Base-by-base conservation (phyloP, 92 coral and sea anemone species). In the Isaurus tuberculatus region DNA sequence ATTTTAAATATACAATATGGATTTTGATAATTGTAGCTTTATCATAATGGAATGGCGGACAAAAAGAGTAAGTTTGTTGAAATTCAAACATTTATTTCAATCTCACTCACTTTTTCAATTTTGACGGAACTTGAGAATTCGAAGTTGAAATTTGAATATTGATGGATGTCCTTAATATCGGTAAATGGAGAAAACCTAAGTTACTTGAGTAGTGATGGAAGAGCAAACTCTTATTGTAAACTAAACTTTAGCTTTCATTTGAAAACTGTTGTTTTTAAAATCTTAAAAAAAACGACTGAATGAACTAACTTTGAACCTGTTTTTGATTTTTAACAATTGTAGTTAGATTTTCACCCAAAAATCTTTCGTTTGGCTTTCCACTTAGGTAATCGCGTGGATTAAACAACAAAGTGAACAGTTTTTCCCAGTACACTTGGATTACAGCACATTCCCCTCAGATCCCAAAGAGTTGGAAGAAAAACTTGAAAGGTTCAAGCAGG, bases 371-470 rank as follows among this genome's bases (percentile, higher is more conserved):
- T 32, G 29, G 9, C 6, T 63, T n/a, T 8, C 10, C 0, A 69
- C 8, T 27, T 36, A 97, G 98, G 98, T 97, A 1, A 97, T 97
- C 33, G 83, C 97, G 40, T 97, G 99, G 99, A 92, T 97, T 64
- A 92, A 97, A 72, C 92, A 90, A 75, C 99, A 97, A 37, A 97
- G 99, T 81, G 99, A 97, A 37, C 91, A 93, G 90, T 97, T 94
- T 80, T 97, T 97, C 69, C 99, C 98, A 27, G 99, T 94, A 74
- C 94, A 84, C 81, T 88, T 97, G 78, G 95, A 94, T 80, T 92
- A 91, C 87, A 90, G 85, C 75, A 90, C 94, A 22, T 91, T 97
- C 69, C 99, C 99, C 9, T 88, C 92, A 40, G 95, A 92, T 81
- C 97, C 97, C 19, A 72, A 85, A 75, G 98, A 97, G 65, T 89